Evolutionary conservation across 2,113 vertebrate species (phyloP).

Genomic region (Noturus placidus): DNA sequence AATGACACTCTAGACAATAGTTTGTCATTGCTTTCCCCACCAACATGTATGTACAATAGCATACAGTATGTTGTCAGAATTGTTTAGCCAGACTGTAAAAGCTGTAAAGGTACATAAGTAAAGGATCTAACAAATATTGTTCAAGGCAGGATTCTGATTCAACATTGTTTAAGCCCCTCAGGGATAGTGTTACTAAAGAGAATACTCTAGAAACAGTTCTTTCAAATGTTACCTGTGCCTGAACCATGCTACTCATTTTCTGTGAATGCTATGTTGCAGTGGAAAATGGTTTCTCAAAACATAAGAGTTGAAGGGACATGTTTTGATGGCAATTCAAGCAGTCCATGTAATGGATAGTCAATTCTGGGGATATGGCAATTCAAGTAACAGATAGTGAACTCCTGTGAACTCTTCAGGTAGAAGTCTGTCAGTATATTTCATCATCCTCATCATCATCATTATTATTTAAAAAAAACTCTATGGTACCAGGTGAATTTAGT

Average conservation of each 20-base stretch:
- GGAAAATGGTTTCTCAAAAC: conserved; percentile 5
- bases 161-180: neutral
- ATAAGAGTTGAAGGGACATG: neutral
- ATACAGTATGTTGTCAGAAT: neutral
- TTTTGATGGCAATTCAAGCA: conserved; percentile 9
- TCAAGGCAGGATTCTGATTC: neutral
- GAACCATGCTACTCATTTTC: neutral
- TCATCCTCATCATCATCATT: neutral
- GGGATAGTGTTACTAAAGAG: neutral
- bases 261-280: neutral
- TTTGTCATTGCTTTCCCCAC: neutral
- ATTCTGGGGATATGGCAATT: neutral
- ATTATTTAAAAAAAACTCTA: neutral
- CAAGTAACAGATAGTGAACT: neutral
- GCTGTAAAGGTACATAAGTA: neutral
- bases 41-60: neutral
- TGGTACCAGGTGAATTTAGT: neutral
- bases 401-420: neutral
- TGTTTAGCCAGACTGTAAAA: neutral
- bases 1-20: neutral
- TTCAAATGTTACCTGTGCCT: neutral
- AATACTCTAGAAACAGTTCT: neutral
- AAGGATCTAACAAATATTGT: neutral
- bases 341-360: neutral
- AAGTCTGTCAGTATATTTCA: neutral